These are phyloP conservation scores for Sprattus sprattus DNA, from an alignment of 2,113 vertebrate species.

Conservation along the genomic window DNA sequence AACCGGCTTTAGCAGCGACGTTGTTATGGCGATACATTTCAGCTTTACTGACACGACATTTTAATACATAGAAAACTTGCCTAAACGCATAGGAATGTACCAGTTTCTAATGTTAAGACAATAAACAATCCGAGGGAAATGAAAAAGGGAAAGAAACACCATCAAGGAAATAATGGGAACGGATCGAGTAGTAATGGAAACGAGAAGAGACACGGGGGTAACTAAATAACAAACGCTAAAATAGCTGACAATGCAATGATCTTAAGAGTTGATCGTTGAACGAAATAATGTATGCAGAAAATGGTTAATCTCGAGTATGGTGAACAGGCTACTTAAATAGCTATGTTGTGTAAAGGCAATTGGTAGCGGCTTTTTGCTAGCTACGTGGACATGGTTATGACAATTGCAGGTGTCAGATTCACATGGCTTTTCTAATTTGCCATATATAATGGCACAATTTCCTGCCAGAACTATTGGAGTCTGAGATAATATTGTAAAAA, in stretches of 20 bases:
- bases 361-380: too few relatives aligned
- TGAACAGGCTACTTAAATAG: too few relatives aligned
- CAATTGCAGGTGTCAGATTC: neutral
- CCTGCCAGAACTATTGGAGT: neutral
- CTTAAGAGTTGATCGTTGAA: too few relatives aligned
- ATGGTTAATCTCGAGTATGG: too few relatives aligned
- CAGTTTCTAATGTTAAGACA: neutral
- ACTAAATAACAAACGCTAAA: neutral
- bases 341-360: too few relatives aligned
- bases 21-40: neutral
- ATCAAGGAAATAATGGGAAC: slow-evolving; percentile 53
- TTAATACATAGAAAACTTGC: neutral
- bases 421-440: neutral
- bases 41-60: neutral
- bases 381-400: neutral
- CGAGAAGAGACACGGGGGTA: slow-evolving; percentile 57
- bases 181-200: slow-evolving; percentile 49
- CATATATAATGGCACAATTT: neutral
- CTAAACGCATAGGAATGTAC: neutral
- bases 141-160: slow-evolving; percentile 64
- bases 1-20: neutral
- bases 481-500: neutral
- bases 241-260: too few relatives aligned
- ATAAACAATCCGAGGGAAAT: slow-evolving; percentile 50
- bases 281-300: too few relatives aligned